Conservation (phyloP, 2,113 vertebrate genomes). For the Sisor rabdophorus region DNA sequence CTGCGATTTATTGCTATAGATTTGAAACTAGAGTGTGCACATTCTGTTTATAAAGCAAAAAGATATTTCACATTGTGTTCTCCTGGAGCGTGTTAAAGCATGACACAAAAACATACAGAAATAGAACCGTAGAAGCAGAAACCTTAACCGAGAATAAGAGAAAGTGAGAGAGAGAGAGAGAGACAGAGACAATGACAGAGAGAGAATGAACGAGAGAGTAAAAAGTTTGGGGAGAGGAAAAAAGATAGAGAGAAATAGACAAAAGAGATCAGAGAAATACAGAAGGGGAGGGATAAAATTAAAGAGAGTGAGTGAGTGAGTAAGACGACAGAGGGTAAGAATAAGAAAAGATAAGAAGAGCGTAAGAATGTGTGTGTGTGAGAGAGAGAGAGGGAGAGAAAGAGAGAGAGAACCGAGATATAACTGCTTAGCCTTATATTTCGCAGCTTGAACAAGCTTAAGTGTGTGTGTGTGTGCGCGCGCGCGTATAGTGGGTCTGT, state of each 20-base stretch:
- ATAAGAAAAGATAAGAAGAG: not conserved
- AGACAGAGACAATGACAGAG: not conserved
- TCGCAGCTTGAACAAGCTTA: not conserved
- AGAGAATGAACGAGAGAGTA: not conserved
- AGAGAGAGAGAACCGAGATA: not conserved
- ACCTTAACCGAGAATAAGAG: not conserved
- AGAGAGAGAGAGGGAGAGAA: not conserved
- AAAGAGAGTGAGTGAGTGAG: not conserved
- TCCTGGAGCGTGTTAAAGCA: not conserved
- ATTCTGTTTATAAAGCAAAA: not conserved
- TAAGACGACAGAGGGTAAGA: not conserved
- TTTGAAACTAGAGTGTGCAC: not conserved
- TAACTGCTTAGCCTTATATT: conserved; percentile 17
- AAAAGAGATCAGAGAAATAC: not conserved
- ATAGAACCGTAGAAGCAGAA: conserved; percentile 8
- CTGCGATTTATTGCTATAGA: not conserved
- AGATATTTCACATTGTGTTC: not conserved
- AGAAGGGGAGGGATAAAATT: too few species aligned
- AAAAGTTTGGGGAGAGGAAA: too few species aligned
- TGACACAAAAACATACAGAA: not conserved
- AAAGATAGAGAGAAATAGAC: too few species aligned
- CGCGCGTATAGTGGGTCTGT: not conserved
- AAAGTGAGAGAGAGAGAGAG: not conserved
- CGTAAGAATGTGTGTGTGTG: not conserved
- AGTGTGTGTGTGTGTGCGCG: not conserved